phyloP scores from a whole-genome alignment of 2,797 vertebrate species.

The Oceanodroma leucorhoa region DNA sequence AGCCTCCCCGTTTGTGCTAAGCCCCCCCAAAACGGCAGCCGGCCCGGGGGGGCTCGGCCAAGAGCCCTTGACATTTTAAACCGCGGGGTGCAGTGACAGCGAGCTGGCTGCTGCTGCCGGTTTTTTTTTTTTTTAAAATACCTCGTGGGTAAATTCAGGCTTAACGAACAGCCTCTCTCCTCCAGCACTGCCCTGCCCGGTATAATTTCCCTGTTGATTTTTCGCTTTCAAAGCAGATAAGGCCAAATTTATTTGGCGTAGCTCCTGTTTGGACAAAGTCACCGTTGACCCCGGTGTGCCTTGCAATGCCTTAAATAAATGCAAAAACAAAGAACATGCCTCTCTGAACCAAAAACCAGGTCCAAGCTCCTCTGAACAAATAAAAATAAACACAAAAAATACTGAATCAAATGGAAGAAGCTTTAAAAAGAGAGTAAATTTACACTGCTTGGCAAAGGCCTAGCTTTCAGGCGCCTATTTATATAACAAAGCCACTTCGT shows the following conservation, averaged over 20 bases:
- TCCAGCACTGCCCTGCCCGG: neutral
- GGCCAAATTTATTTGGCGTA: neutral
- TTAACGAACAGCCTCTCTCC: too few species aligned
- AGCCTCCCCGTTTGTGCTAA: neutral
- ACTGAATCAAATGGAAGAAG: neutral
- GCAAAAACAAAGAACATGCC: neutral
- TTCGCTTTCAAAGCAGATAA: neutral
- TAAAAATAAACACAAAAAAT: slow-evolving; percentile 6
- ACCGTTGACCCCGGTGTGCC: neutral
- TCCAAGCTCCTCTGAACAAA: neutral
- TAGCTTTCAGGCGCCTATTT: neutral
- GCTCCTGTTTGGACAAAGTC: slow-evolving; percentile 21
- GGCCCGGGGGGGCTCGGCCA: neutral
- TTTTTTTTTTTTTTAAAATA: neutral
- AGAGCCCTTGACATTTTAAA: neutral
- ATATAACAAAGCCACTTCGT: slow-evolving; percentile 4
- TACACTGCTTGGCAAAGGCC: neutral
- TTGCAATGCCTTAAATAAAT: neutral
- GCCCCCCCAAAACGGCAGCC: neutral
- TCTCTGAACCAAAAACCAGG: neutral
- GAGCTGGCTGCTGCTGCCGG: neutral
- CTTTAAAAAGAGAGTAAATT: neutral
- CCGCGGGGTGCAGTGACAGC: neutral
- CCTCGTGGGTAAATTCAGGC: neutral
- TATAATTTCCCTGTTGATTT: neutral